Evolutionary conservation across 2,113 vertebrate species (phyloP).

Genomic region (Octodon degus): DNA sequence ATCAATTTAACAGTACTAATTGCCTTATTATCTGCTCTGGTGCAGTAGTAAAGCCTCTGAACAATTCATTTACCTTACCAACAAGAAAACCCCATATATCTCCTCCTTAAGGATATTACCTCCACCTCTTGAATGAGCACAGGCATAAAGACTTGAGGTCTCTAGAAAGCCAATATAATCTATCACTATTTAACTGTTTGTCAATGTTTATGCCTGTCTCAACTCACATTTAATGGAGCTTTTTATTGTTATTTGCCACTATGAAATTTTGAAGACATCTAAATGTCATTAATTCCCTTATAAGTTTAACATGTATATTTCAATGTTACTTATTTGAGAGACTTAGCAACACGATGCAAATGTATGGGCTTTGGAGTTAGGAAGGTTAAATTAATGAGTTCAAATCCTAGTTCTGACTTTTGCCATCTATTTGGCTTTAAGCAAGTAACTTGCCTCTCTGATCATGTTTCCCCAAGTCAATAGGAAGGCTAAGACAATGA

Average conservation of each 20-base stretch:
- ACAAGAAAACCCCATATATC: constrained; percentile 72
- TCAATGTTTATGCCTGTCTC: constrained; percentile 81
- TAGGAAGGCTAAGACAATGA: not conserved
- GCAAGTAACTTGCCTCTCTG: not conserved
- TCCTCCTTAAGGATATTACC: constrained; percentile 72
- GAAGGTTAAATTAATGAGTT: not conserved
- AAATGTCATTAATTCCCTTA: constrained; percentile 79
- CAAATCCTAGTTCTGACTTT: constrained; percentile 48
- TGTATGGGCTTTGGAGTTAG: not conserved
- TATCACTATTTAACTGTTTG: constrained; percentile 82
- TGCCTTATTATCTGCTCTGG: constrained; percentile 82
- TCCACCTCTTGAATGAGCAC: constrained; percentile 74
- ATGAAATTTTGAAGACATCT: constrained; percentile 75
- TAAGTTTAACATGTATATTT: constrained; percentile 59
- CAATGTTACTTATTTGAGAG: constrained; percentile 48
- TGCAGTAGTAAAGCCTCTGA: constrained; percentile 78
- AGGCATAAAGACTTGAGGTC: constrained; percentile 77
- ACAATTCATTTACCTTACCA: constrained; percentile 77
- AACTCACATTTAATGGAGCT: constrained; percentile 82
- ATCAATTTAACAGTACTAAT: constrained; percentile 82
- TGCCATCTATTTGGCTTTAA: constrained; percentile 22
- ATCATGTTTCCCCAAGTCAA: constrained; percentile 19
- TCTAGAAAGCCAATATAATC: constrained; percentile 79
- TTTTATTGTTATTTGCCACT: constrained; percentile 83
- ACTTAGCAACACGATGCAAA: constrained; percentile 16